Evolutionary conservation across 2,888 invertebrate species (phyloP), one percentile per base, ranked within the genome.

Genomic region (Melanophora roralis): DNA sequence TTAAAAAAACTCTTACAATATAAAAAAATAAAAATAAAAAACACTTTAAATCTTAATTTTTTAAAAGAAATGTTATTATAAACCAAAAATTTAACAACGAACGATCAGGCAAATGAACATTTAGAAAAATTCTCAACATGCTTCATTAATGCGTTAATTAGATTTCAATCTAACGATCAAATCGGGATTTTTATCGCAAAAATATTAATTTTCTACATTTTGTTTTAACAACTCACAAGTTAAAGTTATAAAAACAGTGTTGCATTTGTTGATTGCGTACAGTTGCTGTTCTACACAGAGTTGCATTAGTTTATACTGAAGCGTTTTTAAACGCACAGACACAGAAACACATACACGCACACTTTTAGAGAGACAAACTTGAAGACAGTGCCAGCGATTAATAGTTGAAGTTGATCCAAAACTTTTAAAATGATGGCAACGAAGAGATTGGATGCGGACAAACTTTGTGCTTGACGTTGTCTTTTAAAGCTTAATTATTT

Each of bases 361-460:
- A 7, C 11, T 38, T n/a, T n/a, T 21, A 40, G 12, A 47, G 21
- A 74, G 67, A 59, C 49, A 59, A 40, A 49, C 32, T 53, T 27
- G 64, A 51, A 36, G 72, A 36, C 72, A 76, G 80, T 80, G 80
- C 80, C 76, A 80, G 80, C 80, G 76, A 67, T 53, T 21, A 47
- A 59, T 32, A 19, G 62, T 62, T 75, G 53, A 16, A 11, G 34
- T 16, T 27, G 3, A 47, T 51, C 51, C 14, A 11, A 43, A 16
- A 38, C n/a, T 16, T 14, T 34, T 19, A 32, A 34, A 14, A 27
- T 38, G 32, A 19, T 67, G 43, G 19, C 38, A 14, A 32, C 40
- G 32, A 38, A 9, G 40, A 1, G 9, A 27, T 27, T 5, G 6
- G 6, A 27, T 27, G 27, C 27, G 45, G 32, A 34, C 38, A 45